Evolutionary conservation across 2,888 invertebrate species (phyloP).

Genomic region (Catocala nupta): DNA sequence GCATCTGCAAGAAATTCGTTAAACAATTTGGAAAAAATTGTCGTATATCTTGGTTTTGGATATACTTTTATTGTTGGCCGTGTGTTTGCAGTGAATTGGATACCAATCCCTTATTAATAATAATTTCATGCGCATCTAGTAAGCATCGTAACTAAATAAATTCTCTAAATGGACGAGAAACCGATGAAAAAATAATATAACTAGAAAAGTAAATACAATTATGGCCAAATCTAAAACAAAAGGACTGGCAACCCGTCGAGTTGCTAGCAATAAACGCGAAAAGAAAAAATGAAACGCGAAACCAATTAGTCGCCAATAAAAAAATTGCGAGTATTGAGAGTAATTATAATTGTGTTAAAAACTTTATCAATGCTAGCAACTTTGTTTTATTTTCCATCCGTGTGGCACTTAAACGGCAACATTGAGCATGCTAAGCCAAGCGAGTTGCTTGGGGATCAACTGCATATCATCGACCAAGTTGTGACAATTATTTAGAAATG

Average conservation of each 20-base stretch:
- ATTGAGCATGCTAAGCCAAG: constrained; percentile 62
- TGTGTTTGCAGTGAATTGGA: constrained; percentile 82
- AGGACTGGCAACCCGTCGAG: constrained; percentile 72
- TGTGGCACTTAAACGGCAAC: constrained; percentile 71
- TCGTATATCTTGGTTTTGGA: constrained; percentile 6
- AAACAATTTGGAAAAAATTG: not conserved
- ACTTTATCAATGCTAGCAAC: constrained; percentile 66
- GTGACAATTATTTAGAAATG: constrained; percentile 1
- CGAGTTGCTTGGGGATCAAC: constrained; percentile 55
- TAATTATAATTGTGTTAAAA: constrained; percentile 5
- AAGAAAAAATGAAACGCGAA: constrained; percentile 10
- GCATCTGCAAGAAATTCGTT: constrained; percentile 50
- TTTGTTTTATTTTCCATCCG: constrained; percentile 50
- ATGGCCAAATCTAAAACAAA: constrained; percentile 22
- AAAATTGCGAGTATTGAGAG: constrained; percentile 2
- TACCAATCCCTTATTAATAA: constrained; percentile 67
- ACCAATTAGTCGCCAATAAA: constrained; percentile 30
- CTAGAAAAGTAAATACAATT: not conserved
- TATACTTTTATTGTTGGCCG: constrained; percentile 24
- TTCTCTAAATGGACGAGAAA: not conserved
- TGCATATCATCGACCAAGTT: constrained; percentile 46
- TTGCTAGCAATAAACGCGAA: constrained; percentile 67
- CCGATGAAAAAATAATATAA: not conserved
- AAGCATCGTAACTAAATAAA: constrained; percentile 1
- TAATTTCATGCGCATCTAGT: constrained; percentile 25